Evolutionary conservation across 1,140 invertebrate genomes (phyloP).

Genomic region (Neodiprion fabricii): DNA sequence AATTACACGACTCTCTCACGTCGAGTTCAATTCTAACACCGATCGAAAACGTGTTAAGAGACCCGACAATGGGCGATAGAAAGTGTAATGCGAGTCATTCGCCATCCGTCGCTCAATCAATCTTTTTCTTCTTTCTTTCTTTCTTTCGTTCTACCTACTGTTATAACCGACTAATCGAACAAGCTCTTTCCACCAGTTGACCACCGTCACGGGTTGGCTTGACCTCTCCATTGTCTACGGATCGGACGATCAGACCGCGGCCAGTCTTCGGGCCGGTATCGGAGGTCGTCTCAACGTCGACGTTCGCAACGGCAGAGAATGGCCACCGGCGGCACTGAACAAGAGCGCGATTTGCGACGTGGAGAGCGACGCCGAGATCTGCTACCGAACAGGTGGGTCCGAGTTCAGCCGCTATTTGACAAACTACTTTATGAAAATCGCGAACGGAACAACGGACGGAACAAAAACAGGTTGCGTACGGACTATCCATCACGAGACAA

Average conservation of each 20-base stretch:
- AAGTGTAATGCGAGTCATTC: no score
- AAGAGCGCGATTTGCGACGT: slow-evolving; percentile 67
- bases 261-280: slow-evolving; percentile 67
- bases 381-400: slow-evolving; percentile 71
- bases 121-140: no score
- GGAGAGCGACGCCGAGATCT: slow-evolving; percentile 64
- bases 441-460: no score
- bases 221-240: slow-evolving; percentile 89
- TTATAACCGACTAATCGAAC: no score
- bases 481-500: no score
- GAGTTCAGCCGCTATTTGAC: neutral
- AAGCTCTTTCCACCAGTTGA: slow-evolving; percentile 63
- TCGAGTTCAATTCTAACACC: no score
- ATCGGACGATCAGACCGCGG: slow-evolving; percentile 69
- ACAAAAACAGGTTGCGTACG: no score
- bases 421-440: neutral
- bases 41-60: no score
- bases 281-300: slow-evolving; percentile 72
- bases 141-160: no score
- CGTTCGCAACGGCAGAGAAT: slow-evolving; percentile 69
- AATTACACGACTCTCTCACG: no score
- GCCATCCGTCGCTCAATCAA: no score
- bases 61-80: no score
- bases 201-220: slow-evolving; percentile 82
- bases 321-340: slow-evolving; percentile 73